Percentiles rank a stretch among this genome's conserved stretches.
Evolutionary conservation across 1,140 invertebrate genomes (phyloP).

Genomic region (Zeugodacus cucurbitae): DNA sequence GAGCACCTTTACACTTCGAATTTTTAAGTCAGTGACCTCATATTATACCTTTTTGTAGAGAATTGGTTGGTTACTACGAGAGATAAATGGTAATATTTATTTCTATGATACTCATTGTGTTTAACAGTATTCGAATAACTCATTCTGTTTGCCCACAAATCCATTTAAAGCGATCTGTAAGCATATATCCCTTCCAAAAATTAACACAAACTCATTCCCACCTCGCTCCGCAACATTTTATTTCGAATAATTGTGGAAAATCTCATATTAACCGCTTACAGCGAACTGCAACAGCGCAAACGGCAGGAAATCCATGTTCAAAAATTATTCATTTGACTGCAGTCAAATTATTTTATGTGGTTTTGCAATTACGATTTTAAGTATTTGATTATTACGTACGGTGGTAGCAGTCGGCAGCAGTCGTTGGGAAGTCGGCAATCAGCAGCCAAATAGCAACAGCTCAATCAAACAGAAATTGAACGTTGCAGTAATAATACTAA

Average conservation of each 20-base stretch:
- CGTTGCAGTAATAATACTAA: neutral
- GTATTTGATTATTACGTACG: slow-evolving; percentile 4
- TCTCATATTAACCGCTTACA: neutral
- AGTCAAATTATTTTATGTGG: slow-evolving; percentile 24
- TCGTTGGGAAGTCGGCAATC: neutral
- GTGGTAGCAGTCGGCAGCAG: neutral
- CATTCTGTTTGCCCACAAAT: too few species aligned
- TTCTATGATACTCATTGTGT: too few species aligned
- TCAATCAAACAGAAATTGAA: neutral
- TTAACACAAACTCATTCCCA: too few species aligned
- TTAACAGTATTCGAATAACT: neutral
- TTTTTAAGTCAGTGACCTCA: too few species aligned
- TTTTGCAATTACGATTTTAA: slow-evolving; percentile 36
- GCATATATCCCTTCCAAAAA: too few species aligned
- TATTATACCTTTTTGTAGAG: too few species aligned
- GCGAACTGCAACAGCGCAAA: neutral
- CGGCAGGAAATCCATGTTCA: neutral
- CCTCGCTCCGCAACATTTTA: too few species aligned
- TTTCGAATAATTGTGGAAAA: too few species aligned
- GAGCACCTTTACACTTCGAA: too few species aligned
- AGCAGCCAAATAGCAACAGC: neutral
- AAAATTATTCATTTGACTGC: slow-evolving; percentile 13
- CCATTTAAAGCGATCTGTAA: too few species aligned
- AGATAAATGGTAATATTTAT: too few species aligned
- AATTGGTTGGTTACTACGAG: too few species aligned